Conservation (phyloP, 1,140 invertebrate genomes). For the Drosophila nasuta region DNA sequence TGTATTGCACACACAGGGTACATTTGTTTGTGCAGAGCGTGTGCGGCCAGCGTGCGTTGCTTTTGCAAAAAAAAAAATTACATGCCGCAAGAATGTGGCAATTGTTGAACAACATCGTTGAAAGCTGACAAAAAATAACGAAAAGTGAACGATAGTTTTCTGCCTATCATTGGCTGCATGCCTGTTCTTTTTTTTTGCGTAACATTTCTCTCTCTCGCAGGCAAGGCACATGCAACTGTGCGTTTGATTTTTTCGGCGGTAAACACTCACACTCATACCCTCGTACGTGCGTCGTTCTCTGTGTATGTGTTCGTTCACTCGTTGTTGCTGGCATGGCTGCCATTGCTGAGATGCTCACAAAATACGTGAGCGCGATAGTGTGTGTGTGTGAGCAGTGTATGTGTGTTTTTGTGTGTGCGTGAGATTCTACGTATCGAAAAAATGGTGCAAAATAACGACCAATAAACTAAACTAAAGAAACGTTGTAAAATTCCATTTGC, state of each 20-base stretch:
- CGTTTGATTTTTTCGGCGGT: conserved; percentile 82
- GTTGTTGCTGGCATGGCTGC: conserved; percentile 58
- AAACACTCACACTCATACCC: conserved; percentile 81
- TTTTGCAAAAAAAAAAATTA: conserved; percentile 41
- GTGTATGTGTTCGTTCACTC: conserved; percentile 46
- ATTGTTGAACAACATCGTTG: conserved; percentile 23
- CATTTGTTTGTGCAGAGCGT: conserved; percentile 78
- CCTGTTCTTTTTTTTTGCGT: conserved; percentile 65
- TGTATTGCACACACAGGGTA: conserved; percentile 62
- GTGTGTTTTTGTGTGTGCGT: conserved; percentile 63
- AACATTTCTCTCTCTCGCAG: conserved; percentile 60
- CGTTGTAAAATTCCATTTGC: conserved; percentile 62
- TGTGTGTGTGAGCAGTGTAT: conserved; percentile 49
- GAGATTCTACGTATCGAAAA: conserved; percentile 83
- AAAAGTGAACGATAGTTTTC: conserved; percentile 34
- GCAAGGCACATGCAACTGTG: conserved; percentile 80
- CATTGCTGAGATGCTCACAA: conserved; percentile 61
- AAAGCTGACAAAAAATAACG: conserved; percentile 5
- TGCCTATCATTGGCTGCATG: conserved; percentile 16
- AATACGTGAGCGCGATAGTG: conserved; percentile 54
- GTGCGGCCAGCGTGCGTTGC: conserved; percentile 65
- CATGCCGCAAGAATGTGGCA: conserved; percentile 40
- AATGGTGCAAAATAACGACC: conserved; percentile 84
- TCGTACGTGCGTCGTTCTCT: conserved; percentile 63
- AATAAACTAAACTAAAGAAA: conserved; percentile 55